phyloP scores from a whole-genome alignment of 1,140 invertebrate genomes.

The Sarcophaga peregrina region DNA sequence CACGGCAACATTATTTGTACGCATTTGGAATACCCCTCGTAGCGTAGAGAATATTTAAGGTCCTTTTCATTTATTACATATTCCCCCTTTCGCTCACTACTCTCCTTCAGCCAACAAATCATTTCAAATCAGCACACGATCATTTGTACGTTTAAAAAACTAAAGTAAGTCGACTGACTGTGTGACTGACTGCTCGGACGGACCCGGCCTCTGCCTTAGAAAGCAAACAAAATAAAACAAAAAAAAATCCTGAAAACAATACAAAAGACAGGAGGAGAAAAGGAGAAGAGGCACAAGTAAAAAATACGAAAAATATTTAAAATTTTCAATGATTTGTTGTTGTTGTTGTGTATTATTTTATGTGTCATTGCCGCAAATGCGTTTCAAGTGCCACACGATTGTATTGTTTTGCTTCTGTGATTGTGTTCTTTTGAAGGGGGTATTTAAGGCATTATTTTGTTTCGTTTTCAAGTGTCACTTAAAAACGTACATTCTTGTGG shows the following conservation, averaged over 20 bases:
- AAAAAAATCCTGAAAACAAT: background rate
- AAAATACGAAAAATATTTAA: constrained; percentile 1
- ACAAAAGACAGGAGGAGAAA: background rate
- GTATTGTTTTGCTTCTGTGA: constrained; percentile 10
- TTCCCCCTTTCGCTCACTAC: no score
- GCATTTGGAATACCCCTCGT: no score
- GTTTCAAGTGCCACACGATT: constrained; percentile 30
- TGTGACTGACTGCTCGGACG: no score
- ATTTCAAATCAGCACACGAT: no score
- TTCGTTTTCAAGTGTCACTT: constrained; percentile 38
- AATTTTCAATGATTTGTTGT: constrained; percentile 9
- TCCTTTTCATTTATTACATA: background rate
- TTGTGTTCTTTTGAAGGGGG: constrained; percentile 8
- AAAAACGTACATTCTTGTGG: background rate
- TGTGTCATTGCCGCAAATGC: constrained; percentile 41
- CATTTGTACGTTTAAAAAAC: no score
- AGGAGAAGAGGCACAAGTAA: background rate
- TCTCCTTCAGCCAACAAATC: no score
- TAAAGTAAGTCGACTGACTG: no score
- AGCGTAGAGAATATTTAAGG: background rate
- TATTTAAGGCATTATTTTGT: constrained; percentile 36
- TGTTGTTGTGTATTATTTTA: constrained; percentile 6
- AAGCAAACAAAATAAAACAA: no score
- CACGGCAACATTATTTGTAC: background rate
- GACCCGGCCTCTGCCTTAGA: no score